Evolutionary conservation across 2,797 vertebrate genomes (phyloP).

Genomic region (Momotus momota): DNA sequence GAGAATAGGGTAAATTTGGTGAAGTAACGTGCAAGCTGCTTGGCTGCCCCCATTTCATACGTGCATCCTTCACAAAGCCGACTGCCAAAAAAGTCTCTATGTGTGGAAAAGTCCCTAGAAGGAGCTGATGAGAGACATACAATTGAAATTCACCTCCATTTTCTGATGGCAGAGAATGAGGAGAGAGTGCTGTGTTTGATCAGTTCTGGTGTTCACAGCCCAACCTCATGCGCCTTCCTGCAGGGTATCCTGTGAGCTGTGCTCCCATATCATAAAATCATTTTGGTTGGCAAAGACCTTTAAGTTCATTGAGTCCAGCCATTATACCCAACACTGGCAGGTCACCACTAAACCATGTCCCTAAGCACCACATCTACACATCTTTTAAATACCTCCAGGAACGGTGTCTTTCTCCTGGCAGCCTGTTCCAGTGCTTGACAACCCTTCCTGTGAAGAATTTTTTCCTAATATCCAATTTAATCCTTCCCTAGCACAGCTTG

Average conservation of each 20-base stretch:
- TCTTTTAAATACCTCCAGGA: background rate
- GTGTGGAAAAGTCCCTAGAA: background rate
- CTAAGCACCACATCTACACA: background rate
- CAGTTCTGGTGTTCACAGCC: background rate
- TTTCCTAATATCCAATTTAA: background rate
- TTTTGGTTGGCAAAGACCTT: background rate
- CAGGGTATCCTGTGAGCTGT: rapidly evolving
- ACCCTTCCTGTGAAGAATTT: background rate
- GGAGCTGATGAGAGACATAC: too few species aligned
- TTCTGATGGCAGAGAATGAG: background rate
- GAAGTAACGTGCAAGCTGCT: background rate
- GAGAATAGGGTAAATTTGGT: background rate
- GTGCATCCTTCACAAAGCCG: background rate
- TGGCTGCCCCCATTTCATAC: background rate
- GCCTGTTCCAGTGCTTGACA: background rate
- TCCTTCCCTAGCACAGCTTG: too few species aligned
- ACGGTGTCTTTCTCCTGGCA: background rate
- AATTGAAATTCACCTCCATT: background rate
- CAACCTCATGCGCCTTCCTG: background rate
- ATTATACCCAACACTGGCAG: background rate
- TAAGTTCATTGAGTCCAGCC: too few species aligned
- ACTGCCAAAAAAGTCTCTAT: background rate
- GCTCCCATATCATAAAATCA: background rate
- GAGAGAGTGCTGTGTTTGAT: rapidly evolving
- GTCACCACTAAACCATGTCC: background rate